Base-by-base conservation (phyloP, 2,888 invertebrate species). In the Nasonovia ribisnigri region DNA sequence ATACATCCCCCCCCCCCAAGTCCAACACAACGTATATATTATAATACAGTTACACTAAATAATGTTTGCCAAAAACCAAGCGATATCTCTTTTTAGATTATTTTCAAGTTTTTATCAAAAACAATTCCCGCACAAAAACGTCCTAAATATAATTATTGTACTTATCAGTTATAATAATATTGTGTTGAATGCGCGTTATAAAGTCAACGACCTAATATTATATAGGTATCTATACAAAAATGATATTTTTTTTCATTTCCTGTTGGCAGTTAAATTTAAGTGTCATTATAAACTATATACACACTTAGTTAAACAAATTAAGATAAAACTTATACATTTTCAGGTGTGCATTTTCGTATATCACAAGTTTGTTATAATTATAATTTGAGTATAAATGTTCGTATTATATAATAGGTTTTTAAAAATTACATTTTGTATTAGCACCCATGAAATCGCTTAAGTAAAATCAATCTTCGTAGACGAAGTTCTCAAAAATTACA, bases 41-140 rank as follows among this genome's bases (percentile, higher is more conserved):
- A 46, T 13, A 43, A 86, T 2, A 46, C 43, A 86, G 43, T 46
- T 46, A 86, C 46, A 86, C 86, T 36, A 36, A 36, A 90, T 46
- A 90, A 60, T 46, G 48, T 90, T 48, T 48, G 90, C 90, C 67
- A 90, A 90, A 90, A 51, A 36, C 5, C 24, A 11, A 67, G 26
- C 46, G n/a, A n/a, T 89, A 87, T 88, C 36, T 51, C 6, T 88
- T 77, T 77, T 77, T 77, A 77, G n/a, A 5, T 51, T 48, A 46
- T n/a, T n/a, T 8, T 10, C 36, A 36, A 46, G 5, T 24, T 67
- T 77, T 67, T n/a, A 46, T 67, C 60, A 60, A 29, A 57, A 89
- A 60, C 4, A 0, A 5, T 67, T 46, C 3, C 13, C 8, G 29
- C 24, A 1, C 24, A 13, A 6, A 29, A 60, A 46, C 5, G 29